Conservation (phyloP, 2,797 vertebrate genomes). For the Tragopan temminckii region DNA sequence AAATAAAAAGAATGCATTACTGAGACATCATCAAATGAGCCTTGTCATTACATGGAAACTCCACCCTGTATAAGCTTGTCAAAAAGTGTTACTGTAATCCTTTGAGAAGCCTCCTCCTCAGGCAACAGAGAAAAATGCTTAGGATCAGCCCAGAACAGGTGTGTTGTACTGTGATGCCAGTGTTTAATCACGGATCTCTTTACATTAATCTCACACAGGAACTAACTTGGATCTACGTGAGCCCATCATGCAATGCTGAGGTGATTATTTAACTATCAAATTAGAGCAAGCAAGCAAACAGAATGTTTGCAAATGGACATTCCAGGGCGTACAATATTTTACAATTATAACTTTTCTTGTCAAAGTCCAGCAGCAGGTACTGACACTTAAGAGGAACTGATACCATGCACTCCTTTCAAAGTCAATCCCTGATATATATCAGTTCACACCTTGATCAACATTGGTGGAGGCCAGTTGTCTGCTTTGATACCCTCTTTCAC, state of each 20-base stretch:
- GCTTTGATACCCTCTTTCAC: not conserved
- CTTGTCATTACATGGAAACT: slow-evolving; percentile 80
- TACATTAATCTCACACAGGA: slow-evolving; percentile 79
- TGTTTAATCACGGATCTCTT: slow-evolving; percentile 79
- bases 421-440: not conserved
- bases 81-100: slow-evolving; percentile 90
- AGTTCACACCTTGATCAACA: slow-evolving; percentile 12
- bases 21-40: slow-evolving; percentile 76
- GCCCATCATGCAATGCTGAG: slow-evolving; percentile 71
- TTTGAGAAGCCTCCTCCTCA: slow-evolving; percentile 81
- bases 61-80: slow-evolving; percentile 86
- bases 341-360: slow-evolving; percentile 56
- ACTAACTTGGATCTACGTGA: slow-evolving; percentile 66
- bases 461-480: not conserved
- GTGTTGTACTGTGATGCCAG: slow-evolving; percentile 74
- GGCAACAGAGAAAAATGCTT: slow-evolving; percentile 77
- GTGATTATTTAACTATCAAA: slow-evolving; percentile 72
- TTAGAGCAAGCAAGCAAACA: slow-evolving; percentile 72
- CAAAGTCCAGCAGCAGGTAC: not conserved
- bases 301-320: slow-evolving; percentile 61
- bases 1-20: slow-evolving; percentile 83
- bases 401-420: not conserved
- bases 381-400: slow-evolving; percentile 37
- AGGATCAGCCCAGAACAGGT: slow-evolving; percentile 80
- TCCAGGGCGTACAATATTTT: slow-evolving; percentile 48